phyloP scores from a whole-genome alignment of 2,888 invertebrate species.

The Drosophila emarginata region DNA sequence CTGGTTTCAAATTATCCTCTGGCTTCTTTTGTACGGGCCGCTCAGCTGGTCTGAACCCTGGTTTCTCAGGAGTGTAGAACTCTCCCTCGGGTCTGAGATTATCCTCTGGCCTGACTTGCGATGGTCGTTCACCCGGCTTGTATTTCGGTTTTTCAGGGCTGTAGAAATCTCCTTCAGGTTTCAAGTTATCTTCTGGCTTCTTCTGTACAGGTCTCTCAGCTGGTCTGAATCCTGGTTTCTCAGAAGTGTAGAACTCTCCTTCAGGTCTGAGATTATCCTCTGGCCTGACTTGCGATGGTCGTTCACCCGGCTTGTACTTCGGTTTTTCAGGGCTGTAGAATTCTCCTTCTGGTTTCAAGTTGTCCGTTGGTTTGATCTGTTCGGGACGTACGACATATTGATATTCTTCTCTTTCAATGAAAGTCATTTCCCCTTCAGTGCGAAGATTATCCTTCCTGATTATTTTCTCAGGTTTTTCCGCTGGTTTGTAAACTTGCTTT shows the following conservation, averaged over 20 bases:
- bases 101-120: not conserved
- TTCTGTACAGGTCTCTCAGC: conserved; percentile 82
- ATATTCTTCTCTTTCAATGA: not conserved
- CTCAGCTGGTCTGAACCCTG: not conserved
- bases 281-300: conserved; percentile 82
- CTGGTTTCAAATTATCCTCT: conserved; percentile 83
- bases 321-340: conserved; percentile 12
- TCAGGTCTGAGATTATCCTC: conserved; percentile 83
- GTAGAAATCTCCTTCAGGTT: conserved; percentile 56
- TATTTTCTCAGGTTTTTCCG: not conserved
- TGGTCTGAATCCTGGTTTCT: conserved; percentile 82
- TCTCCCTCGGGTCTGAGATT: not conserved
- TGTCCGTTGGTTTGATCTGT: not conserved
- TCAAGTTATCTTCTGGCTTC: conserved; percentile 45
- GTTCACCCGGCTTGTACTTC: not conserved
- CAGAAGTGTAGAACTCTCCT: conserved; percentile 84
- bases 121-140: conserved; percentile 83
- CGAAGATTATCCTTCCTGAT: not conserved
- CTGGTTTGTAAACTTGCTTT: not conserved
- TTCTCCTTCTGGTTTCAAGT: not conserved
- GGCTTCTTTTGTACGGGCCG: conserved; percentile 82
- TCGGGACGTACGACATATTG: not conserved
- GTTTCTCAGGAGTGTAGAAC: conserved; percentile 12
- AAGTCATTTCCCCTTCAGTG: conserved; percentile 6
- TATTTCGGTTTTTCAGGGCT: conserved; percentile 71